Conservation (phyloP, 2,797 vertebrate species). For the Pipistrellus pygmaeus region DNA sequence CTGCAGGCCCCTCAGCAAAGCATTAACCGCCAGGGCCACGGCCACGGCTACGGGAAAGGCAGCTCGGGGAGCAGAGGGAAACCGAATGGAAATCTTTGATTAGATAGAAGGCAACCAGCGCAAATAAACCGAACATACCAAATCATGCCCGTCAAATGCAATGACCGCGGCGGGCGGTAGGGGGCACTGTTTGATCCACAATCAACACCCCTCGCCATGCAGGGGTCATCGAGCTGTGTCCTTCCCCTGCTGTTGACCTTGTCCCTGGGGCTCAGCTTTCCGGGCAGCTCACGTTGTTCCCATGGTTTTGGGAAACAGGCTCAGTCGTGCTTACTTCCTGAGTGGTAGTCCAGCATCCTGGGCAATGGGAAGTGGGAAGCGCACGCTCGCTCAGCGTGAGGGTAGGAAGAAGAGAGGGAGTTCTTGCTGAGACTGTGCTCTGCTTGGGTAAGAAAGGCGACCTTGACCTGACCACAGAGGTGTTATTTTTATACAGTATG, state of each 20-base stretch:
- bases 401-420: not conserved
- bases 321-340: slow-evolving; percentile 65
- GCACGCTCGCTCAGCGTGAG: not conserved
- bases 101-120: slow-evolving; percentile 17
- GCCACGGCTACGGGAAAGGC: slow-evolving; percentile 55
- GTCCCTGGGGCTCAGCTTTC: slow-evolving; percentile 74
- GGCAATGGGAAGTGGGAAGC: slow-evolving; percentile 70
- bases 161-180: not conserved
- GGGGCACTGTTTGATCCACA: not conserved
- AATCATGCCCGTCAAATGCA: not conserved
- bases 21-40: slow-evolving; percentile 38
- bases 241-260: slow-evolving; percentile 45
- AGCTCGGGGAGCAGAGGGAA: not conserved
- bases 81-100: slow-evolving; percentile 30
- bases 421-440: not conserved
- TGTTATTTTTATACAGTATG: slow-evolving; percentile 58
- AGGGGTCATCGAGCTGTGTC: not conserved
- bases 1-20: slow-evolving; percentile 64
- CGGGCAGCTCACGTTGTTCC: slow-evolving; percentile 79
- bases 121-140: slow-evolving; percentile 55
- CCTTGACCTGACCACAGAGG: slow-evolving; percentile 2
- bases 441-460: not conserved
- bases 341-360: slow-evolving; percentile 2
- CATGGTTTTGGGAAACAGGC: slow-evolving; percentile 75
- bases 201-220: not conserved